Evolutionary conservation across 2,113 vertebrate species (phyloP).

Genomic region (Phaetusa simplex): DNA sequence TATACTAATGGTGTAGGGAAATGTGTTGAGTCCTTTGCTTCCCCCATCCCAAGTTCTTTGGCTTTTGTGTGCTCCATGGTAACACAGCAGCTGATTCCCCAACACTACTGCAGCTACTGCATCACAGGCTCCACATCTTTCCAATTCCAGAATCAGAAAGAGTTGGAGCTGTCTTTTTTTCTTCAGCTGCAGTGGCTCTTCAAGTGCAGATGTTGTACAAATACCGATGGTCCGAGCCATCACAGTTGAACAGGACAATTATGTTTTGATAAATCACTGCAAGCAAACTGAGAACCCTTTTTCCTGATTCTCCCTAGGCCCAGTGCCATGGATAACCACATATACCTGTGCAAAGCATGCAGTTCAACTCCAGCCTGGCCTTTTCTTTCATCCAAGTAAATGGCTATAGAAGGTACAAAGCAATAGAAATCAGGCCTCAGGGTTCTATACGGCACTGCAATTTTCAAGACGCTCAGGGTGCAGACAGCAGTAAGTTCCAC

Average conservation of each 20-base stretch:
- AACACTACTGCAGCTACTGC: neutral
- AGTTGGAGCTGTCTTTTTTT: neutral
- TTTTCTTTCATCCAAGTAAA: neutral
- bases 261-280: neutral
- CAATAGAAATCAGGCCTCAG: neutral
- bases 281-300: neutral
- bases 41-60: neutral
- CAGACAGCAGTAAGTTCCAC: neutral
- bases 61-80: neutral
- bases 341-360: neutral
- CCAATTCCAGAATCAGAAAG: neutral
- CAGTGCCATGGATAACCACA: accelerated
- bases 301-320: neutral
- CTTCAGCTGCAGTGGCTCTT: neutral
- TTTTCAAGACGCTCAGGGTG: neutral
- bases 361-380: neutral
- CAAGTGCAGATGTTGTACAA: neutral
- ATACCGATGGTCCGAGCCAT: neutral
- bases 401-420: neutral
- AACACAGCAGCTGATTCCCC: neutral
- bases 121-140: neutral
- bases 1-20: neutral
- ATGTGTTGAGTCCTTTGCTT: neutral
- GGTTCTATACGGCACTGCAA: neutral
- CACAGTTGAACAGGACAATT: neutral